A percentile compares a stretch with the other conserved stretches of the same genome.
phyloP scores from a whole-genome alignment of 1,140 invertebrate genomes.

The Ladona fulva region DNA sequence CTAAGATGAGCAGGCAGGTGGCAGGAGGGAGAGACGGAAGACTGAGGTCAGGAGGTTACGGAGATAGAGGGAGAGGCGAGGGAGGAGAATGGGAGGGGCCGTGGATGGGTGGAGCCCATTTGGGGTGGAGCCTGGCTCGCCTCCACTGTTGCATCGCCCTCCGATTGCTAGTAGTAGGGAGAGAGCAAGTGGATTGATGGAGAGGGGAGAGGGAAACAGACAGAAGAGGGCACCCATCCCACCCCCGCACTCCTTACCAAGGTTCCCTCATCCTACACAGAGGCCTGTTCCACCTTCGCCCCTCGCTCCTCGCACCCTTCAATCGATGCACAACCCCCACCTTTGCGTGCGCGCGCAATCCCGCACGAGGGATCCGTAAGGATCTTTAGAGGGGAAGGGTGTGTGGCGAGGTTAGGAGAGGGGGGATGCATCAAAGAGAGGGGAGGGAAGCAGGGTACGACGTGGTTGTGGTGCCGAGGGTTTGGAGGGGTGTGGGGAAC shows the following conservation, averaged over 20 bases:
- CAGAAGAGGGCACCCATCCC: not conserved
- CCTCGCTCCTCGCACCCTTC: not conserved
- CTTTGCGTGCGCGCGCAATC: not conserved
- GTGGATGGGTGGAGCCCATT: slow-evolving; percentile 13
- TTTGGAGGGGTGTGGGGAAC: not conserved
- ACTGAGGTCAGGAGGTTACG: not conserved
- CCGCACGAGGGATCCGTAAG: not conserved
- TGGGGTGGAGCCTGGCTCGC: not conserved
- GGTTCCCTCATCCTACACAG: not conserved
- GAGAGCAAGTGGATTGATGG: not conserved
- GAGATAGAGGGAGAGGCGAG: slow-evolving; percentile 12
- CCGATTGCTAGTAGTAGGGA: not conserved
- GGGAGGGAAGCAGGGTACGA: not conserved
- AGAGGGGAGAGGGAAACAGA: not conserved
- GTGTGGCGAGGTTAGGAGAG: not conserved
- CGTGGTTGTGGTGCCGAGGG: not conserved
- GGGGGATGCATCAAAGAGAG: not conserved
- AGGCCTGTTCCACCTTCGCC: not conserved
- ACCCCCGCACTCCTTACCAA: not conserved
- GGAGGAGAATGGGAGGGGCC: slow-evolving; percentile 18
- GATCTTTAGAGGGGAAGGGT: not conserved
- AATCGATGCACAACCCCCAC: not conserved
- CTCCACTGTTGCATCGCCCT: slow-evolving; percentile 15
- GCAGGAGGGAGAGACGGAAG: not conserved
- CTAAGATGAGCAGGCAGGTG: no score